phyloP scores from a whole-genome alignment of 2,113 vertebrate genomes.

The Pelvicachromis taeniatus region DNA sequence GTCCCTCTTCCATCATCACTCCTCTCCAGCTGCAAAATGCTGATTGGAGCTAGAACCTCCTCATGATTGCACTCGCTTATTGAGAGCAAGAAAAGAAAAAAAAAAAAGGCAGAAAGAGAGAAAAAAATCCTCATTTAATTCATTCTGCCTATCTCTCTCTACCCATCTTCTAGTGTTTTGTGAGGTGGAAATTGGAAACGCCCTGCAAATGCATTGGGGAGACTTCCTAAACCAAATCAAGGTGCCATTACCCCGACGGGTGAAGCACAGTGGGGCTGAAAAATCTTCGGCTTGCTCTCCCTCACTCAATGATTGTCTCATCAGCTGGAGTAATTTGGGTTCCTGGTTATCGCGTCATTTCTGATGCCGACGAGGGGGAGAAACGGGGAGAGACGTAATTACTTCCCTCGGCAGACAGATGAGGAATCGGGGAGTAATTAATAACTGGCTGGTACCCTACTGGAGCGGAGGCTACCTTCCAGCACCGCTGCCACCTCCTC shows the following conservation, averaged over 20 bases:
- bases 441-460: conserved; percentile 57
- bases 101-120: background rate
- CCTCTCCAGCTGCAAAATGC: conserved; percentile 51
- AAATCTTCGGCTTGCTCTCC: conserved; percentile 43
- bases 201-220: conserved; percentile 28
- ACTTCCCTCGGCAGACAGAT: conserved; percentile 62
- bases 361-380: conserved; percentile 54
- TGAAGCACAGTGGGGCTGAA: conserved; percentile 46
- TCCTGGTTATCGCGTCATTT: conserved; percentile 70
- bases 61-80: conserved; percentile 54
- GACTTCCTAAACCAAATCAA: conserved; percentile 30
- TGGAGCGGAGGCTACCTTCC: conserved; percentile 43
- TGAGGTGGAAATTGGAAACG: conserved; percentile 64
- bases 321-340: conserved; percentile 69
- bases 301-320: conserved; percentile 68
- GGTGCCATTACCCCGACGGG: conserved; percentile 42
- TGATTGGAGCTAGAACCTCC: conserved; percentile 55
- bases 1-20: conserved; percentile 60
- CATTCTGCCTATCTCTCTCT: conserved; percentile 43
- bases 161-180: conserved; percentile 53
- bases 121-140: conserved; percentile 40
- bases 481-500: background rate
- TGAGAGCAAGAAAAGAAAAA: background rate
- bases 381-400: conserved; percentile 58
- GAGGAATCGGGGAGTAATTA: conserved; percentile 66